phyloP scores from a whole-genome alignment of 2,113 vertebrate species.

The Mormyrus iriodes region DNA sequence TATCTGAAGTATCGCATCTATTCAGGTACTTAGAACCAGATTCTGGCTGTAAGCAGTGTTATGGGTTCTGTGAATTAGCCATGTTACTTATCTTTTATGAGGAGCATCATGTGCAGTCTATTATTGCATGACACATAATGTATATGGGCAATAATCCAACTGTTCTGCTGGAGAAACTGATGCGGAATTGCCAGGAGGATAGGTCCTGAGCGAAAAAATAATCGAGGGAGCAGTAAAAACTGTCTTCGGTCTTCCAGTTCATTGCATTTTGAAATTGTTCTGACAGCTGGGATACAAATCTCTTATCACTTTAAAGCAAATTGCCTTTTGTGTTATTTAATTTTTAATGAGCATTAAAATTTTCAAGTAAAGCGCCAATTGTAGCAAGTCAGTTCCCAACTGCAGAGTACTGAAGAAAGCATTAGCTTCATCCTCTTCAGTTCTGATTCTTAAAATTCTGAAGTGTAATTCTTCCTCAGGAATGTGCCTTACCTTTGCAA shows the following conservation, averaged over 20 bases:
- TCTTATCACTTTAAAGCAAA: constrained; percentile 8
- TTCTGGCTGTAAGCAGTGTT: background rate
- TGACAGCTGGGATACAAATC: constrained; percentile 13
- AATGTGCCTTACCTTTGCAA: background rate
- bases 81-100: background rate
- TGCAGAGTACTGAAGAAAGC: background rate
- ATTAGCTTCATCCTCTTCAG: background rate
- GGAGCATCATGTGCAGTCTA: background rate
- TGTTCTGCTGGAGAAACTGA: background rate
- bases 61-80: constrained; percentile 6
- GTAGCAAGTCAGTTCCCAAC: background rate
- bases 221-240: background rate
- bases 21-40: background rate
- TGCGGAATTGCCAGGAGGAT: background rate
- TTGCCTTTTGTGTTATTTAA: constrained; percentile 2
- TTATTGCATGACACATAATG: background rate
- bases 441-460: background rate
- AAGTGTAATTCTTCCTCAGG: background rate
- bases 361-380: background rate
- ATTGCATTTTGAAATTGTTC: constrained; percentile 11
- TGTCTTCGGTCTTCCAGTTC: background rate
- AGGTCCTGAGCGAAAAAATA: background rate
- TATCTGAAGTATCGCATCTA: background rate
- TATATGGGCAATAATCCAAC: constrained; percentile 5
- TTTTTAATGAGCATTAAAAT: background rate